Base-by-base conservation (phyloP, 2,888 invertebrate genomes). In the Tuta absoluta region DNA sequence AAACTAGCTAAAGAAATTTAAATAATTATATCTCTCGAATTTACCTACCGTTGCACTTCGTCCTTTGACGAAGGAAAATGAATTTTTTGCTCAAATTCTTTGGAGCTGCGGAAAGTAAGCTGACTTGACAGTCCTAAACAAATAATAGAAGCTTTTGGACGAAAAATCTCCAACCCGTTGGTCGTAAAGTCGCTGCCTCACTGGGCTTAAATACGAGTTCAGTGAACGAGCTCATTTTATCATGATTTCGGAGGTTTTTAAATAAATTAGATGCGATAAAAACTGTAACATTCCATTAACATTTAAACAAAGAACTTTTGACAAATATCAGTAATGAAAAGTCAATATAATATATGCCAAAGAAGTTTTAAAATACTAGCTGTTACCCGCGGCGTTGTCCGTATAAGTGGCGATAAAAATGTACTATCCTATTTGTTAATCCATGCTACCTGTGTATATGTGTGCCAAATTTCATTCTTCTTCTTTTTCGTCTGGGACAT, bases 41-140 rank as follows among this genome's bases (percentile, higher is more conserved):
- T 51, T 51, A 51, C n/a, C 51, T 23, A 51, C n/a, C 51, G 51
- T 21, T 21, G 2, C 51, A 19, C 33, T 51, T 23, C 21, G 19
- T 21, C 21, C 4, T 7, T 17, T n/a, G n/a, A n/a, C n/a, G n/a
- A n/a, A 45, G 45, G 23, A 53, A 14, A 24, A 53, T 14, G 23
- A 19, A 21, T 21, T 49, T 49, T 49, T 11, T 19, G 49, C 23
- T 23, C 12, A 23, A 53, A 53, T 14, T 23, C 23, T 53, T 53
- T 19, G 51, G 1, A 23, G 51, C 51, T 53, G 51, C 51, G 24
- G 24, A 53, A 53, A 53, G 23, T 53, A 53, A 23, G 51, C 51
- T 53, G 51, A 53, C 19, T 23, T 53, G 14, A 23, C 51, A 53
- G 51, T 53, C 51, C 51, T 53, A 53, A 53, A 53, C 23, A 53